Percentiles rank a stretch among this genome's conserved stretches.
These are phyloP conservation scores for Cassiopea xamachana DNA, from an alignment of 30 jellyfish, hydroid and myxozoan genomes.

Conservation along the genomic window DNA sequence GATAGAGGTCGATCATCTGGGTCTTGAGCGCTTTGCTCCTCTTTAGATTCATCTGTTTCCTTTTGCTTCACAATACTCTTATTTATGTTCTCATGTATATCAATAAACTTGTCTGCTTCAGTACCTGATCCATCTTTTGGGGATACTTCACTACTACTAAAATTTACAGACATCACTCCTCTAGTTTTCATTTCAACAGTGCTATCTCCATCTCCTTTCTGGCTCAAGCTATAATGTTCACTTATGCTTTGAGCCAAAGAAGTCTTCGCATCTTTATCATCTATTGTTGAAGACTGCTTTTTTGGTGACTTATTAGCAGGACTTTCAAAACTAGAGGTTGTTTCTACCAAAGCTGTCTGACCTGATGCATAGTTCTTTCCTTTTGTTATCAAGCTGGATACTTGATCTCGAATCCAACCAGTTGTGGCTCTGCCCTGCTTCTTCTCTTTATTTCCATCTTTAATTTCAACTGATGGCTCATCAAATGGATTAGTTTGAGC, in stretches of 20 bases:
- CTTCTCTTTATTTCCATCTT: slow-evolving; percentile 51
- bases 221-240: slow-evolving; percentile 70
- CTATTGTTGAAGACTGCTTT: background rate
- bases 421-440: slow-evolving; percentile 43
- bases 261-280: background rate
- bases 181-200: background rate
- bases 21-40: slow-evolving; percentile 1
- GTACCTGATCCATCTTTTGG: background rate
- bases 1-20: slow-evolving; percentile 37
- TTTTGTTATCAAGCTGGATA: slow-evolving; percentile 73
- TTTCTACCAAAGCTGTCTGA: slow-evolving; percentile 5
- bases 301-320: background rate
- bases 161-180: slow-evolving; percentile 2
- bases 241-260: slow-evolving; percentile 42
- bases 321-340: slow-evolving; percentile 1
- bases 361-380: slow-evolving; percentile 65
- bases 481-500: background rate
- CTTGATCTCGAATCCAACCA: slow-evolving; percentile 91
- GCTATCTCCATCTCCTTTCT: slow-evolving; percentile 25
- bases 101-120: slow-evolving; percentile 47
- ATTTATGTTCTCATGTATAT: slow-evolving; percentile 59
- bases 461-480: slow-evolving; percentile 42
- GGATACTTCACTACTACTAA: background rate
- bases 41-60: slow-evolving; percentile 8
- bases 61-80: slow-evolving; percentile 31